Evolutionary conservation across 1,140 invertebrate species (phyloP), one percentile per base, ranked within the genome.

Genomic region (Solenopsis fugax): DNA sequence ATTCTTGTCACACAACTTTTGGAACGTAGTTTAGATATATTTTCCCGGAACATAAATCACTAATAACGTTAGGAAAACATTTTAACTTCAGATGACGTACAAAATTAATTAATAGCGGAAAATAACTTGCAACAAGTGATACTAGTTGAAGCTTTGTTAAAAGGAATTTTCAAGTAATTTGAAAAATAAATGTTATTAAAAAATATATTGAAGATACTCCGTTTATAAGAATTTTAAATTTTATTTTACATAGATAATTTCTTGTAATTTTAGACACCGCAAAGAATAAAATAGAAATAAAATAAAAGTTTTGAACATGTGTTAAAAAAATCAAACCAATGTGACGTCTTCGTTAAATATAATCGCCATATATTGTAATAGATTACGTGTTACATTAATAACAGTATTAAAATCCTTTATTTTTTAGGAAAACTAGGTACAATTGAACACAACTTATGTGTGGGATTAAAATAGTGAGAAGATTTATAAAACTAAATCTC

Each of bases 391-490:
- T 18, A n/a, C 1, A 45, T 50, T 72, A 81, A 48, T 77, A 82
- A 65, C 48, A 45, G 18, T 6, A 54, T 37, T 50, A 73, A 85
- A 85, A 88, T 85, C 81, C 64, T n/a, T 90, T 88, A 90, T 90
- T 90, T 90, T 77, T 88, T 85, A 50, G 50, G 52, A 90, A 90
- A 90, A 76, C 64, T 52, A 50, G 41, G 62, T 76, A 87, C 80
- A 76, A 87, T 75, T 80, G 80, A 76, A 77, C 80, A 77, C 73
- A 88, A 85, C 80, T 90, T 89, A 88, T 56, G 54, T 62, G 24
- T 24, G 29, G 69, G 56, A 90, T 90, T 77, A 90, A 90, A 88
- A 82, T 56, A 85, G 62, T 29, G n/a, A 21, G 21, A 64, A 80
- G 84, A 90, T 90, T 90, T 85, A 87, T 85, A 87, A 85, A 87